Evolutionary conservation across 2,113 vertebrate genomes (phyloP), one percentile per base, ranked within the genome.

Genomic region (Tychaedon coryphoeus): DNA sequence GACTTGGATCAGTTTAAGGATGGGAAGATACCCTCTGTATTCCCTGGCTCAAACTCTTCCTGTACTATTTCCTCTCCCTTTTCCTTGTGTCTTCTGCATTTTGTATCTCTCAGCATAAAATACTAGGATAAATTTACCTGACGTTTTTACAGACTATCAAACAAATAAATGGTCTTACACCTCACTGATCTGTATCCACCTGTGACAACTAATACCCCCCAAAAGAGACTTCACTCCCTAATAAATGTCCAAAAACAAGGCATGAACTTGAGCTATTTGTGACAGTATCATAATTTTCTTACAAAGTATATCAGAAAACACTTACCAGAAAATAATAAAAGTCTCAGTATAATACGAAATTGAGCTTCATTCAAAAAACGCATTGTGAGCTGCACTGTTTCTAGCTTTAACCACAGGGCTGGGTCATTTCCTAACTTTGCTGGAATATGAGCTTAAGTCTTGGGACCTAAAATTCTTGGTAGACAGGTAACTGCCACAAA

Each of bases 131-230:
- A 92, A 93, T 71, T 66, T 88, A 71, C 64, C 45, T 86, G 92
- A 83, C 0, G 0, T 48, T 95, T 92, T 93, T 90, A 93, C 43
- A 51, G 81, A 60, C 94, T 83, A 90, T 95, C 54, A 80, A 73
- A 86, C 29, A 94, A 92, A 93, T 58, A 95, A 88, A 96, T 74
- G 82, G 34, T 43, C 47, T 79, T 88, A 71, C 19, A 92, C 12
- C 43, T 95, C 79, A 90, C 82, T 90, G 82, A 71, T 90, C 86
- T 86, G 69, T 90, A 96, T 43, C 69, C 33, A 88, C 60, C 51
- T 92, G 60, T 86, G 85, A 80, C 53, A 90, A 94, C 56, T 92
- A 91, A 92, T 76, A 69, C 14, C 28, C 54, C 88, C 60, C 53
- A 48, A 77, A 86, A 90, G 79, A 38, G 60, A 80, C 43, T 80